phyloP scores from a whole-genome alignment of 2,113 vertebrate species.

The Lycaon pictus region DNA sequence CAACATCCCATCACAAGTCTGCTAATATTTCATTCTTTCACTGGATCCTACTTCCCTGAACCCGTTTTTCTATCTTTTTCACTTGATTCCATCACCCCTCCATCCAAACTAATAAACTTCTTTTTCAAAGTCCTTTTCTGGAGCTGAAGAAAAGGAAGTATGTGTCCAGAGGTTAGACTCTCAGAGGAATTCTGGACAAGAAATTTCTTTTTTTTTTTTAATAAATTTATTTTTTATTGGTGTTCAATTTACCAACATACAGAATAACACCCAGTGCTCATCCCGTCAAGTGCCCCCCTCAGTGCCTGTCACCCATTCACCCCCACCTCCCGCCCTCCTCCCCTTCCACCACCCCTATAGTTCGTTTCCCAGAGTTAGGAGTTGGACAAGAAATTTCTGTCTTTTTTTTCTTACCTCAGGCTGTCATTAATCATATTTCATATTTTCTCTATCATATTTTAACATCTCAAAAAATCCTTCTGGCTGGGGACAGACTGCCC shows the following conservation, averaged over 20 bases:
- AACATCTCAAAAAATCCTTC: not conserved
- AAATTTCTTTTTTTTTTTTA: not conserved
- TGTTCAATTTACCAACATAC: no score
- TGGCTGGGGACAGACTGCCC: not conserved
- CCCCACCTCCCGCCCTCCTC: no score
- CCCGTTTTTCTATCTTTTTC: not conserved
- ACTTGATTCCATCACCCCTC: not conserved
- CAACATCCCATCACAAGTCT: not conserved
- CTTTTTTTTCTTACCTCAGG: not conserved
- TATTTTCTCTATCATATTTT: not conserved
- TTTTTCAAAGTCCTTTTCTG: conserved; percentile 47
- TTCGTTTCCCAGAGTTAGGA: no score
- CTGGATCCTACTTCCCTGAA: conserved; percentile 28
- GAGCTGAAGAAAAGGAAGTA: not conserved
- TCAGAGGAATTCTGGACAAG: not conserved
- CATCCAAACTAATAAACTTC: not conserved
- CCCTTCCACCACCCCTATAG: no score
- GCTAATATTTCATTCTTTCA: not conserved
- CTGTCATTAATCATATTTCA: not conserved
- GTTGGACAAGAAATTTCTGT: not conserved
- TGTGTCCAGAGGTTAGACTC: not conserved
- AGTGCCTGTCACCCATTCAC: no score
- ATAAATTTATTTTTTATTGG: no score
- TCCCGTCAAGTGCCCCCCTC: no score
- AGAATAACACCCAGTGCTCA: no score